These are phyloP conservation scores for human DNA, from an alignment of 2,113 vertebrate genomes.

Conservation along the genomic window DNA sequence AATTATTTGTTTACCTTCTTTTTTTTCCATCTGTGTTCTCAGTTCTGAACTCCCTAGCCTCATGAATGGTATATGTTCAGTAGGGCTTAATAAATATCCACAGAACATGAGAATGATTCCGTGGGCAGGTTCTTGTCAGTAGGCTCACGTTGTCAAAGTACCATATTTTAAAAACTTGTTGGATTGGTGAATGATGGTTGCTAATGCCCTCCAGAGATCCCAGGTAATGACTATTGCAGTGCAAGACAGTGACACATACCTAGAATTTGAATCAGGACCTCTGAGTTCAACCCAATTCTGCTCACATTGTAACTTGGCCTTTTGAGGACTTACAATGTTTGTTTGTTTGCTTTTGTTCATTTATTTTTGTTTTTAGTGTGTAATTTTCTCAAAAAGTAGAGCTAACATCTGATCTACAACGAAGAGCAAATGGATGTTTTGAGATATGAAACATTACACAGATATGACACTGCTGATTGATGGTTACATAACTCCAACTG, in stretches of 20 bases:
- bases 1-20: background rate
- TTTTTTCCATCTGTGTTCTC: background rate
- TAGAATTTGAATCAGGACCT: background rate
- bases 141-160: background rate
- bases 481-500: background rate
- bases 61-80: rapidly evolving
- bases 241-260: background rate
- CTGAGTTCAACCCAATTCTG: background rate
- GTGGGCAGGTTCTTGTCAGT: background rate
- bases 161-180: background rate
- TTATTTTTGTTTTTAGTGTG: background rate
- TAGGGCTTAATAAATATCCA: background rate
- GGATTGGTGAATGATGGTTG: background rate
- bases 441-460: background rate
- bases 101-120: background rate
- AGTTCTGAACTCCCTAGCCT: background rate
- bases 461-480: background rate
- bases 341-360: background rate
- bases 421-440: background rate
- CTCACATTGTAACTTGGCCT: background rate
- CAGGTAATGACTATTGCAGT: no score
- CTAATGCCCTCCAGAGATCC: background rate
- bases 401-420: background rate
- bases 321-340: background rate
- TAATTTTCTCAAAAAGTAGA: background rate